Evolutionary conservation across 2,888 invertebrate genomes (phyloP).

Genomic region (Eristalis tenax): DNA sequence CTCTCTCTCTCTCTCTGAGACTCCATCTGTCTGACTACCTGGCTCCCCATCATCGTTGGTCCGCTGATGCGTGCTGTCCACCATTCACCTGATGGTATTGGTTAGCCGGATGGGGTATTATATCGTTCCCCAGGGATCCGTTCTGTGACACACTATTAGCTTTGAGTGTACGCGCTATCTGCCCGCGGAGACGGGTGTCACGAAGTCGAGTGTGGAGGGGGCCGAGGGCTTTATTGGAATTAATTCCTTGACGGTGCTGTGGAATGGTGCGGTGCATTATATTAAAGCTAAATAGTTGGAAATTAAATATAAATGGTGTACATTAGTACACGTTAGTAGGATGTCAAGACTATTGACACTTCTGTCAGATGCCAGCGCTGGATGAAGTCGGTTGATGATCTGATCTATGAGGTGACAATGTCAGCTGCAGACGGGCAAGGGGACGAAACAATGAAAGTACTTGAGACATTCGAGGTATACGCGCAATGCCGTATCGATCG

Average conservation of each 20-base stretch:
- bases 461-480: constrained; percentile 17
- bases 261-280: constrained; percentile 60
- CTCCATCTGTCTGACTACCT: constrained; percentile 15
- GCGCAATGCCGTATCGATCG: constrained; percentile 6
- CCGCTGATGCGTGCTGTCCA: constrained; percentile 24
- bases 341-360: constrained; percentile 71
- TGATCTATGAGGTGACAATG: constrained; percentile 36
- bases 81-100: constrained; percentile 42
- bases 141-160: constrained; percentile 76
- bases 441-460: background rate
- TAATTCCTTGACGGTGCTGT: constrained; percentile 72
- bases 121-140: constrained; percentile 80
- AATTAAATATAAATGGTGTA: constrained; percentile 73
- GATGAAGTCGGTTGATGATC: constrained; percentile 68
- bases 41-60: too few species aligned
- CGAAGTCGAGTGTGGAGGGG: background rate
- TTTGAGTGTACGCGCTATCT: constrained; percentile 53
- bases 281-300: constrained; percentile 66
- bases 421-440: background rate
- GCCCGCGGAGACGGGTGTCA: constrained; percentile 34
- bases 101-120: constrained; percentile 75
- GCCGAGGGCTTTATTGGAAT: constrained; percentile 73
- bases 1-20: background rate
- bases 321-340: constrained; percentile 69
- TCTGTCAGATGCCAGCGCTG: constrained; percentile 67